These are phyloP conservation scores for Turdus rufiventris DNA, from an alignment of 2,113 vertebrate species.

Conservation along the genomic window DNA sequence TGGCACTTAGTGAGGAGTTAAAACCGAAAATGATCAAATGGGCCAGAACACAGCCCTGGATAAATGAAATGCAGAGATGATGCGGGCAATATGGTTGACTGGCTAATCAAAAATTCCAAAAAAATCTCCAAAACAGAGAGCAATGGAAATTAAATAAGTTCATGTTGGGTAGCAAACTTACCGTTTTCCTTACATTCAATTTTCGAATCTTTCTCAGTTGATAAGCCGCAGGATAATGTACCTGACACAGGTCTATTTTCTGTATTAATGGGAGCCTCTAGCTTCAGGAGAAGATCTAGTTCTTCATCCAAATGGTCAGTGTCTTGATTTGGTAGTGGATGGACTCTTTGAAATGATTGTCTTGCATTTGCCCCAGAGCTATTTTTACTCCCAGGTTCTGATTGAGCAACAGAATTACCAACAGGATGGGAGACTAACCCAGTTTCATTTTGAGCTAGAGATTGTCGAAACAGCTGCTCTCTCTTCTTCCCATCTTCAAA, in stretches of 20 bases:
- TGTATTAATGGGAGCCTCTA: slow-evolving; percentile 72
- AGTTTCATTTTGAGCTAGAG: background rate
- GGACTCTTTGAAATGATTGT: background rate
- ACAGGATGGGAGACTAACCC: background rate
- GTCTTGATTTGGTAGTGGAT: background rate
- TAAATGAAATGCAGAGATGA: background rate
- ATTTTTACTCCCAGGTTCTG: background rate
- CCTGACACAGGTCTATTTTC: background rate
- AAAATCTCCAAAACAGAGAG: background rate
- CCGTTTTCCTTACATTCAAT: slow-evolving; percentile 39
- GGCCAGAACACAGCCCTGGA: background rate
- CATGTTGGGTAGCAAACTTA: background rate
- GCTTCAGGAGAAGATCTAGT: slow-evolving; percentile 83
- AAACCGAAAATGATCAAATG: background rate
- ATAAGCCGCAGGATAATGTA: background rate
- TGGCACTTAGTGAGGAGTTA: background rate
- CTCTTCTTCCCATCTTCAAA: slow-evolving; percentile 49
- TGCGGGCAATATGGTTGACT: background rate
- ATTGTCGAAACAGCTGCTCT: slow-evolving; percentile 42
- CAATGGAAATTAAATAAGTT: background rate
- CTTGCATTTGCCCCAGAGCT: background rate
- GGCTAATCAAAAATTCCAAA: background rate
- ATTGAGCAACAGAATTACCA: background rate
- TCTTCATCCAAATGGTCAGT: slow-evolving; percentile 81
- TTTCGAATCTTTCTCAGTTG: slow-evolving; percentile 25